A percentile compares a stretch with the other conserved stretches of the same genome.
Conservation (phyloP, 2,113 vertebrate genomes). For the Hippopotamus amphibius region DNA sequence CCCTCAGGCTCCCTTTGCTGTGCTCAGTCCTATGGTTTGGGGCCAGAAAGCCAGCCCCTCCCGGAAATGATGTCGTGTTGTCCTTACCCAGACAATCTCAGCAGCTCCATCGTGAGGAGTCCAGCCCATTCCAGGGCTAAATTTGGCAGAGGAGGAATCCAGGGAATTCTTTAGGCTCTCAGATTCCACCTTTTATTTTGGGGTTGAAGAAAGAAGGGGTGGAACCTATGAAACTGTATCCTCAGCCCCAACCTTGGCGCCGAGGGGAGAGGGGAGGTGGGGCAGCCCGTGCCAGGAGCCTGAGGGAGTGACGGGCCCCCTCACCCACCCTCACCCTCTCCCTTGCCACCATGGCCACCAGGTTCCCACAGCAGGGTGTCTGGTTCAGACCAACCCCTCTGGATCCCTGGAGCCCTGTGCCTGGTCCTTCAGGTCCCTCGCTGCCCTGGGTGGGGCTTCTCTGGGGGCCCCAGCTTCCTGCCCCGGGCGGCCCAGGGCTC, state of each 20-base stretch:
- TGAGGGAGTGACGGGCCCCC: rapidly evolving
- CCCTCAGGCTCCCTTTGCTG: not conserved
- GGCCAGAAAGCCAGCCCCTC: not conserved
- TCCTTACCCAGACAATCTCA: slow-evolving; percentile 45
- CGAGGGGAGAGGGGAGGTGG: not conserved
- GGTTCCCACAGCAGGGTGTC: not conserved
- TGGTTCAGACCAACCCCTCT: not conserved
- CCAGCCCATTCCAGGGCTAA: slow-evolving; percentile 60
- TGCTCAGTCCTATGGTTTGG: not conserved
- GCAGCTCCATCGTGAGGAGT: not conserved
- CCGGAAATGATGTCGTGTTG: not conserved
- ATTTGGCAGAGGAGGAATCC: slow-evolving; percentile 62
- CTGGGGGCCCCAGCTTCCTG: not conserved
- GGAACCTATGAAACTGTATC: slow-evolving; percentile 53
- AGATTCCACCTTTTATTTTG: slow-evolving; percentile 65
- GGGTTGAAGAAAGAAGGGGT: not conserved
- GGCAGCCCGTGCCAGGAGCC: rapidly evolving
- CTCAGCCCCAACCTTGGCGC: not conserved
- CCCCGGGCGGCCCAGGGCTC: too few relatives aligned
- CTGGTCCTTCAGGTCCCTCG: not conserved
- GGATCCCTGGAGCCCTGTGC: not conserved
- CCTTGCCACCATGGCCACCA: not conserved
- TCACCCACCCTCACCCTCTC: not conserved
- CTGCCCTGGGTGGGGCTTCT: too few relatives aligned
- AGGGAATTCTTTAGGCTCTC: slow-evolving; percentile 70